These are phyloP conservation scores for Epistrophe eligans DNA, from an alignment of 2,888 invertebrate species.

Conservation along the genomic window DNA sequence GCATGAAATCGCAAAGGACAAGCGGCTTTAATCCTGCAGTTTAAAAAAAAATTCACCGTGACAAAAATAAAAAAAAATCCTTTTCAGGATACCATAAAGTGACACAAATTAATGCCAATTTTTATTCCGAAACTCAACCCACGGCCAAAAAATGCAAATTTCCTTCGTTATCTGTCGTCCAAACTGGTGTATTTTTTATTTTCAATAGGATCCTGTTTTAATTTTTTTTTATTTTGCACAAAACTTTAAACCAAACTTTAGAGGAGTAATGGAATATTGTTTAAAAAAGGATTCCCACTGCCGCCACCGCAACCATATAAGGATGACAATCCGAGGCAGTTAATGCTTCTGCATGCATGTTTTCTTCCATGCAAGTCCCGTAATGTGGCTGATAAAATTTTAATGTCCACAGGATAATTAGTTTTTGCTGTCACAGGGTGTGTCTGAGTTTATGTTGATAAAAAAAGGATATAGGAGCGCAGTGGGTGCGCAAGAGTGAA, in stretches of 20 bases:
- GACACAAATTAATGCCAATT: slow-evolving; percentile 58
- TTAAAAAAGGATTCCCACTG: slow-evolving; percentile 27
- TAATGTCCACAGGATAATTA: slow-evolving; percentile 70
- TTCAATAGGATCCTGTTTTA: slow-evolving; percentile 23
- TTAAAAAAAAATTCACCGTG: slow-evolving; percentile 5
- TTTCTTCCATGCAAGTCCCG: slow-evolving; percentile 36
- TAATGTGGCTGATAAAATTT: slow-evolving; percentile 69
- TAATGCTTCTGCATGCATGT: slow-evolving; percentile 52
- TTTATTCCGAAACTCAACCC: neutral
- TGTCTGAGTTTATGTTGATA: slow-evolving; percentile 17
- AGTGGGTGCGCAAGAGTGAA: slow-evolving; percentile 5
- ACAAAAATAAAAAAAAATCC: slow-evolving; percentile 2
- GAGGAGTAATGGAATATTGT: slow-evolving; percentile 22
- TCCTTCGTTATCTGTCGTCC: slow-evolving; percentile 60
- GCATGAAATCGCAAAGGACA: slow-evolving; percentile 43
- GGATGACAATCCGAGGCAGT: slow-evolving; percentile 52
- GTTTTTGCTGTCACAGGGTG: slow-evolving; percentile 36
- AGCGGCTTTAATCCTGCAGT: slow-evolving; percentile 40
- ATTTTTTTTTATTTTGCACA: slow-evolving; percentile 25
- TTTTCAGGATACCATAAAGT: slow-evolving; percentile 24
- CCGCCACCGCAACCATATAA: slow-evolving; percentile 14
- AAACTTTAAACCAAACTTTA: slow-evolving; percentile 33
- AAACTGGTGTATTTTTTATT: slow-evolving; percentile 15
- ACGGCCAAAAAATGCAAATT: slow-evolving; percentile 54
- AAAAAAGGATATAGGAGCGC: neutral